Percentiles rank a stretch among this genome's conserved stretches.
Conservation (phyloP, 2,113 vertebrate genomes). For the Malurus elegans region DNA sequence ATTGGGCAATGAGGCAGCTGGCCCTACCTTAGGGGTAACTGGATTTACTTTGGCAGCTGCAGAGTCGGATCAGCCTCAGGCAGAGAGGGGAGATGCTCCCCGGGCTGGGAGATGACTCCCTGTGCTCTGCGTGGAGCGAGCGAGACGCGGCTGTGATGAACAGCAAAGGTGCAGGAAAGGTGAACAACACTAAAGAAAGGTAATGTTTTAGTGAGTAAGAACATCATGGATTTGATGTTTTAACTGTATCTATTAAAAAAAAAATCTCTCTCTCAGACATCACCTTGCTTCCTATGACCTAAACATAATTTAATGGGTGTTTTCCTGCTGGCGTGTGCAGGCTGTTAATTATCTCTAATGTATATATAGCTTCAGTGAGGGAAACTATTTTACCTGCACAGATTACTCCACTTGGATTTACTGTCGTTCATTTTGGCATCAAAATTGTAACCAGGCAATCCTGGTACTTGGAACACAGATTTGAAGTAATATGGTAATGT, state of each 20-base stretch:
- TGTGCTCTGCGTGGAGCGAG: rapidly evolving
- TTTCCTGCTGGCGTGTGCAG: background rate
- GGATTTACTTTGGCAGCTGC: background rate
- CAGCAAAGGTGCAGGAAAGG: background rate
- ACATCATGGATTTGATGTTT: background rate
- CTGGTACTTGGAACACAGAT: background rate
- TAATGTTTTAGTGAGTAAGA: background rate
- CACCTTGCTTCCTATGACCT: background rate
- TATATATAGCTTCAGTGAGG: background rate
- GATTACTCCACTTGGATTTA: background rate
- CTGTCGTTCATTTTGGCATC: background rate
- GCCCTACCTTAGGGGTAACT: background rate
- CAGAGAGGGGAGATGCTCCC: background rate
- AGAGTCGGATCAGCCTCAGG: background rate
- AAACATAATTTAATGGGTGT: background rate
- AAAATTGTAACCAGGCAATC: background rate
- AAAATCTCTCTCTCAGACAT: background rate
- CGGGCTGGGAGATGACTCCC: background rate
- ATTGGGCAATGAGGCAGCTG: background rate
- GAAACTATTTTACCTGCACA: background rate
- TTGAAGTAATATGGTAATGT: background rate
- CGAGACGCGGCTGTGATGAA: rapidly evolving
- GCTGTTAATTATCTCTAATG: background rate
- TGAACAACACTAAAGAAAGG: background rate
- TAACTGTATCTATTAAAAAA: background rate